Conservation (phyloP, 2,113 vertebrate species). For the Chitala chitala region DNA sequence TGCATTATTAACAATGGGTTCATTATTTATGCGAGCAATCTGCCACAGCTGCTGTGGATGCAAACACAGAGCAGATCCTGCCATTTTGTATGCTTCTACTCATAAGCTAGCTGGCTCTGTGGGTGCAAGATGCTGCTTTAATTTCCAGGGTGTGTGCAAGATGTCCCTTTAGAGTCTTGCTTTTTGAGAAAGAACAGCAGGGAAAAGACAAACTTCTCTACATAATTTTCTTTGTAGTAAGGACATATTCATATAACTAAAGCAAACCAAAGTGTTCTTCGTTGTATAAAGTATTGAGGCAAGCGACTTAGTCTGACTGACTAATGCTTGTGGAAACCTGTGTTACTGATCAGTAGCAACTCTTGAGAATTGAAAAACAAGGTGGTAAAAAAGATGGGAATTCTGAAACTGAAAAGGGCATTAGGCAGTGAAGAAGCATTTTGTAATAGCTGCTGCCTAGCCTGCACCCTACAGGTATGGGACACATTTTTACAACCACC, state of each 20-base stretch:
- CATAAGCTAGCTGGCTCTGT: background rate
- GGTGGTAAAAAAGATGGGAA: too few relatives aligned
- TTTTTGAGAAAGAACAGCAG: background rate
- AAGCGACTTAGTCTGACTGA: background rate
- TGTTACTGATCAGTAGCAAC: too few relatives aligned
- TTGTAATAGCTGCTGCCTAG: background rate
- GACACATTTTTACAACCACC: too few relatives aligned
- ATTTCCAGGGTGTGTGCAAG: background rate
- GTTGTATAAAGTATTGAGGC: background rate
- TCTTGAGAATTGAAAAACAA: too few relatives aligned
- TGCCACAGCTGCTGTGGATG: constrained; percentile 16
- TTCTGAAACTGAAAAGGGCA: background rate
- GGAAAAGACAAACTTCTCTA: background rate
- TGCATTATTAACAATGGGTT: constrained; percentile 23
- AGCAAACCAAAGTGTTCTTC: constrained; percentile 7
- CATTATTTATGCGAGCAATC: constrained; percentile 25
- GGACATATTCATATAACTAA: background rate
- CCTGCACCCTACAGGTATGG: too few relatives aligned
- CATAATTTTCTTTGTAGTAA: background rate
- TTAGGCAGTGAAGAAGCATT: background rate
- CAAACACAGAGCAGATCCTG: constrained; percentile 5
- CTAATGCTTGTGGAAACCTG: background rate
- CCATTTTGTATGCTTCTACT: constrained; percentile 1
- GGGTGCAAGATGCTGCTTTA: background rate
- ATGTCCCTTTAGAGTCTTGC: background rate